Base-by-base conservation (phyloP, 2,797 vertebrate species). In the Brotula barbata region DNA sequence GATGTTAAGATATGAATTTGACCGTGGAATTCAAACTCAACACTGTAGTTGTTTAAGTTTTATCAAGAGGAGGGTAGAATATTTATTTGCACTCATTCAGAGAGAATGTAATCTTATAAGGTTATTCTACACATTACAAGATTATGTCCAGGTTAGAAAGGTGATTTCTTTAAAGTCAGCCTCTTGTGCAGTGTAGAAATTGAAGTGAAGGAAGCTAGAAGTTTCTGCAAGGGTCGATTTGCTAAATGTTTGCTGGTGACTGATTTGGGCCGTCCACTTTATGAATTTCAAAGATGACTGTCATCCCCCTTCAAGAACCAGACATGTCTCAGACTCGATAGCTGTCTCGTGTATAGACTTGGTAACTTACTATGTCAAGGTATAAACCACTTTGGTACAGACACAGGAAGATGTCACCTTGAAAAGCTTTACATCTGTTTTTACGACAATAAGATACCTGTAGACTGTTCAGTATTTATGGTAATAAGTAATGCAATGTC, bases 41-140 rank as follows among this genome's bases (percentile, higher is more conserved):
- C 49, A n/a, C 8, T 22, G 39, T 22, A 25, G 15, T 28, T 5
- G 0, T 34, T 28, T 17, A 3, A 10, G 53, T 17, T 50, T 21
- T 5, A 31, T 20, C 11, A 22, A 6, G 8, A 23, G 4, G 7
- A 22, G 39, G 9, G 7, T 12, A 12, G 34, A 20, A 11, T 33
- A 13, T 53, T 52, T 48, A 44, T 66, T 58, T 77, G 31, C 1
- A 57, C 58, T 52, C 15, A 16, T 28, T 44, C 3, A 53, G 49
- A 59, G 46, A 69, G 51, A 66, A 21, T 10, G 6, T 55, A 19
- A 1, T 50, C 43, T 66, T 9, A 3, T 61, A 49, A 45, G 22
- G 23, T 57, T 49, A 7, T 51, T 21, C 0, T 3, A 53, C 6
- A 21, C 51, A 65, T 77, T 80, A 70, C 39, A 54, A 33, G 9